Evolutionary conservation across 2,797 vertebrate genomes (phyloP).

Genomic region (Macrochelys suwanniensis): DNA sequence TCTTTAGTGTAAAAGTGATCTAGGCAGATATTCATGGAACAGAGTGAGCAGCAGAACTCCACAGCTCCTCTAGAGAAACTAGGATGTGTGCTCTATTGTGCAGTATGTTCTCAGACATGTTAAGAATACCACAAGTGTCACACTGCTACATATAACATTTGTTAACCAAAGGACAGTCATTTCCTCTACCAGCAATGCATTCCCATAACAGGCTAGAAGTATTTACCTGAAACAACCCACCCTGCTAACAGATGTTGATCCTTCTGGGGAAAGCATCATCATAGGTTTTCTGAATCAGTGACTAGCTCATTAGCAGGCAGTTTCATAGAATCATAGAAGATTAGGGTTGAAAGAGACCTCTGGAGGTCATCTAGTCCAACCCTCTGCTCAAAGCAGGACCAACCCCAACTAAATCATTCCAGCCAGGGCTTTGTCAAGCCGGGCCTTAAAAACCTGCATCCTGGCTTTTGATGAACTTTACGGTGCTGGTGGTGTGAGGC

Average conservation of each 20-base stretch:
- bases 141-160: not conserved
- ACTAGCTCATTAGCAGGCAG: not conserved
- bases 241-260: not conserved
- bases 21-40: not conserved
- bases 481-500: not conserved
- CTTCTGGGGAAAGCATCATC: not conserved
- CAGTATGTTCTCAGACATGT: not conserved
- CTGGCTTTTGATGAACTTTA: not conserved
- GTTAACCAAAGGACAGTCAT: not conserved
- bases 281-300: not conserved
- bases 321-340: not conserved
- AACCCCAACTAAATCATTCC: too few species aligned
- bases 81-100: not conserved
- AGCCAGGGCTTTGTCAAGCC: too few species aligned
- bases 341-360: too few species aligned
- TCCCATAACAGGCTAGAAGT: not conserved
- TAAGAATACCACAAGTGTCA: not conserved
- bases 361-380: too few species aligned
- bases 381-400: too few species aligned
- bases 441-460: not conserved
- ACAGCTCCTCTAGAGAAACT: not conserved
- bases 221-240: not conserved
- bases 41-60: not conserved
- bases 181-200: not conserved
- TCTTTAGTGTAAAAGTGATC: not conserved